Conservation (phyloP, 1,140 invertebrate genomes). For the Melipona quadrifasciata region DNA sequence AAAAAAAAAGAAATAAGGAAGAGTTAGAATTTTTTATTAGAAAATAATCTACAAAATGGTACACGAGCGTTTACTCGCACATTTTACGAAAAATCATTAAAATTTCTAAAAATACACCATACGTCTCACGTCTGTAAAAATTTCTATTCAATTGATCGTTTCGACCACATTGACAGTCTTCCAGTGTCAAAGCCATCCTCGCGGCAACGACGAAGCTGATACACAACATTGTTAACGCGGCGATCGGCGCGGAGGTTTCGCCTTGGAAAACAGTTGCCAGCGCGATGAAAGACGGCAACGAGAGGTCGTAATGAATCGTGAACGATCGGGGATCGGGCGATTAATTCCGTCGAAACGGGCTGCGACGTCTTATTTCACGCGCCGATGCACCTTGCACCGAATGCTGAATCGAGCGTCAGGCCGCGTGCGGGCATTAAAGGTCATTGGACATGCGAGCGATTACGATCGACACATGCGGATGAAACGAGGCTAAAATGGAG, state of each 20-base stretch:
- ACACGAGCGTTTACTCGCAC: too few species aligned
- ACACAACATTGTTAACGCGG: constrained; percentile 15
- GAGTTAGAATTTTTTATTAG: too few species aligned
- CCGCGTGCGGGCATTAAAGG: not conserved
- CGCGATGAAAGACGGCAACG: not conserved
- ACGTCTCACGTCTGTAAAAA: too few species aligned
- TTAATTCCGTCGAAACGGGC: too few species aligned
- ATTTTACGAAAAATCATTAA: too few species aligned
- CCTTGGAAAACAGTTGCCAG: not conserved
- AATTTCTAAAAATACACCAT: too few species aligned
- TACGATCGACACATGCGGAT: not conserved
- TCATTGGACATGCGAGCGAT: not conserved
- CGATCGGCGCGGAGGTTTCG: not conserved
- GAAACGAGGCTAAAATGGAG: not conserved
- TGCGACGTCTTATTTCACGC: not conserved
- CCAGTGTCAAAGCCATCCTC: too few species aligned
- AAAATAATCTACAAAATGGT: too few species aligned
- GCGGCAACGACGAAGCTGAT: not conserved
- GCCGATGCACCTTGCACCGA: not conserved
- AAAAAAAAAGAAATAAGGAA: too few species aligned
- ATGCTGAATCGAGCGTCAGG: not conserved
- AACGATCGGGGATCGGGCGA: too few species aligned
- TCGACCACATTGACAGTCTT: too few species aligned
- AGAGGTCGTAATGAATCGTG: constrained; percentile 15
- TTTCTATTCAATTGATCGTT: too few species aligned